Conservation (phyloP, 30 jellyfish, hydroid and myxozoan genomes). For the Chironex yamaguchii region DNA sequence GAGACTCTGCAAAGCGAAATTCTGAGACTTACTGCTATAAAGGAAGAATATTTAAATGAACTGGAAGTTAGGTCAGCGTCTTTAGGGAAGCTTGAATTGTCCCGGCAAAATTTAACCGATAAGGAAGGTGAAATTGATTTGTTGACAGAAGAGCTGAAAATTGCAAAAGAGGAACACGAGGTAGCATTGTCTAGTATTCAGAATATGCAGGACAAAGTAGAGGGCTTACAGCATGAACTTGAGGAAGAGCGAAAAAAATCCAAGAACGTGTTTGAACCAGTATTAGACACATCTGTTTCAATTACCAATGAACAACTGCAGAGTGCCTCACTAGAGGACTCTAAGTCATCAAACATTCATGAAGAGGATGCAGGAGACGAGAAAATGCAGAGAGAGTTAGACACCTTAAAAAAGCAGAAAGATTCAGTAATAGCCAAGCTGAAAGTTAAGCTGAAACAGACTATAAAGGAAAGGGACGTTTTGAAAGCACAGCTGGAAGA, state of each 20-base stretch:
- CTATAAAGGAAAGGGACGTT: slow-evolving; percentile 79
- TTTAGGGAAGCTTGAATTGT: neutral
- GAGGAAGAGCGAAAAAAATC: neutral
- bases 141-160: neutral
- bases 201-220: neutral
- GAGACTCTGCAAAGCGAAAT: neutral
- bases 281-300: slow-evolving; percentile 5
- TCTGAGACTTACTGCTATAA: neutral
- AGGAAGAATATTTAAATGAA: neutral
- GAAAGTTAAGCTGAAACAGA: slow-evolving; percentile 82
- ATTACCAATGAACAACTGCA: slow-evolving; percentile 25
- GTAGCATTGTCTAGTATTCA: slow-evolving; percentile 1
- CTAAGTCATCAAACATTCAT: slow-evolving; percentile 22
- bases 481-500: slow-evolving; percentile 77
- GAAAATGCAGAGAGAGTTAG: slow-evolving; percentile 22
- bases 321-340: slow-evolving; percentile 34
- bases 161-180: neutral
- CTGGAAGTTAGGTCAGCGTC: neutral
- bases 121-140: neutral
- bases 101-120: neutral
- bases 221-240: neutral
- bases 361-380: slow-evolving; percentile 13
- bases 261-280: slow-evolving; percentile 2
- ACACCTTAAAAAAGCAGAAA: slow-evolving; percentile 51
- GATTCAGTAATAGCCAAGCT: slow-evolving; percentile 78